Percentiles rank a stretch among this genome's conserved stretches.
Evolutionary conservation across 2,888 invertebrate species (phyloP).

Genomic region (Acronicta psi): DNA sequence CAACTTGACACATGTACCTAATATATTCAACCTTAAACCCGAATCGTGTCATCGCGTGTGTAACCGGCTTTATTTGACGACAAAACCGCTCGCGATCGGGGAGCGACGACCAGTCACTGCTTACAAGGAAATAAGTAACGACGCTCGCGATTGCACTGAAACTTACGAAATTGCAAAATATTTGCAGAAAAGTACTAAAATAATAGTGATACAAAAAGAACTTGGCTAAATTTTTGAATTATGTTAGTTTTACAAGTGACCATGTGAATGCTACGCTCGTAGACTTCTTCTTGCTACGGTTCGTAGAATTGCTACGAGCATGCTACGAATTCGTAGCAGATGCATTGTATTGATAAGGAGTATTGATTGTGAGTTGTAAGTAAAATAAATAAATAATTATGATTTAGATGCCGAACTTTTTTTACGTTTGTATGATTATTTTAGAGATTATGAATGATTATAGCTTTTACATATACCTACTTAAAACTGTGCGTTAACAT

Average conservation of each 20-base stretch:
- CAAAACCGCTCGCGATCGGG: conserved; percentile 71
- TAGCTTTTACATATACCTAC: too few species aligned
- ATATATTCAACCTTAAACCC: conserved; percentile 58
- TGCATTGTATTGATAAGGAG: conserved; percentile 37
- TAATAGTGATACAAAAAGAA: conserved; percentile 12
- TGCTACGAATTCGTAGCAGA: conserved; percentile 42
- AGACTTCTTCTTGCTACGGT: conserved; percentile 34
- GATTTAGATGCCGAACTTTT: too few species aligned
- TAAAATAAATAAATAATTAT: not conserved
- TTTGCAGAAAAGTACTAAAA: conserved; percentile 1
- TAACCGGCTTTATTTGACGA: conserved; percentile 67
- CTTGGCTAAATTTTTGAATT: conserved; percentile 7
- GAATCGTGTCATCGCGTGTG: conserved; percentile 68
- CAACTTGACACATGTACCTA: conserved; percentile 55
- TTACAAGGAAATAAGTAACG: conserved; percentile 62
- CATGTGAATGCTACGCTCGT: conserved; percentile 35
- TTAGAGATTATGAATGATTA: too few species aligned
- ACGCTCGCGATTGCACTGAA: conserved; percentile 55
- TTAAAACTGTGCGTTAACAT: too few species aligned
- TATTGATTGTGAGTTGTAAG: conserved; percentile 49
- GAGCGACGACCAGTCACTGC: conserved; percentile 72
- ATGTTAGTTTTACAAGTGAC: conserved; percentile 24
- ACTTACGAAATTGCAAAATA: conserved; percentile 29
- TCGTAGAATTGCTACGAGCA: conserved; percentile 44
- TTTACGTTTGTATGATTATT: too few species aligned